A percentile compares a stretch with the other conserved stretches of the same genome.
phyloP scores from a whole-genome alignment of 2,888 invertebrate genomes.

The Trypoxylon attenuatum region DNA sequence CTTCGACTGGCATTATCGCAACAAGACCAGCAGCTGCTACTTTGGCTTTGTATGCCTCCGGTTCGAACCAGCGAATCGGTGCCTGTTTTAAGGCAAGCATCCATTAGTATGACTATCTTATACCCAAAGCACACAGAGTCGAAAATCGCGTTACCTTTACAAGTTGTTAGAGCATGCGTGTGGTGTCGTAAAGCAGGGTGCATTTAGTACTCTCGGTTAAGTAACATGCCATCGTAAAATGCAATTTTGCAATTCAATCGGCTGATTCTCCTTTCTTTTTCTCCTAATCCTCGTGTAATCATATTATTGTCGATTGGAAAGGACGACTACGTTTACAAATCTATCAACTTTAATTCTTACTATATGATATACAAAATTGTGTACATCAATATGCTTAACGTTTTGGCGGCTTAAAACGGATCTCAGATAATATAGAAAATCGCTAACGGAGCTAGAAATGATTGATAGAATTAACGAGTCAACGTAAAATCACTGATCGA shows the following conservation, averaged over 20 bases:
- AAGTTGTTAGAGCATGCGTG: conserved; percentile 27
- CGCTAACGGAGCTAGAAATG: background rate
- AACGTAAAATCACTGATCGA: background rate
- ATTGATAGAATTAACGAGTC: background rate
- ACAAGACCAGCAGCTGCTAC: conserved; percentile 69
- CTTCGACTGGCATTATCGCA: conserved; percentile 66
- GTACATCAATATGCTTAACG: conserved; percentile 21
- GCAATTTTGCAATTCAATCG: too few species aligned
- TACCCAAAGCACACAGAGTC: background rate
- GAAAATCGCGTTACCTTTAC: conserved; percentile 40
- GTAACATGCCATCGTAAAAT: conserved; percentile 55
- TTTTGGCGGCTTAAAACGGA: too few species aligned
- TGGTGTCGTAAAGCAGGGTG: background rate
- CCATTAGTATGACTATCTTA: too few species aligned
- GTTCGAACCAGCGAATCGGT: conserved; percentile 75
- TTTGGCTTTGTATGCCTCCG: conserved; percentile 72
- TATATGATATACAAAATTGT: conserved; percentile 12
- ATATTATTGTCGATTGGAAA: background rate
- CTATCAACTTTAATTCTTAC: conserved; percentile 23
- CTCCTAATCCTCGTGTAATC: too few species aligned
- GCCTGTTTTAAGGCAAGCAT: conserved; percentile 51
- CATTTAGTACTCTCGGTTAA: conserved; percentile 6
- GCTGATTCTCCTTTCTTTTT: too few species aligned
- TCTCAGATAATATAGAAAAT: background rate
- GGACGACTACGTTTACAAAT: background rate